Evolutionary conservation across 2,113 vertebrate genomes (phyloP).

Genomic region (Danionella cerebrum): DNA sequence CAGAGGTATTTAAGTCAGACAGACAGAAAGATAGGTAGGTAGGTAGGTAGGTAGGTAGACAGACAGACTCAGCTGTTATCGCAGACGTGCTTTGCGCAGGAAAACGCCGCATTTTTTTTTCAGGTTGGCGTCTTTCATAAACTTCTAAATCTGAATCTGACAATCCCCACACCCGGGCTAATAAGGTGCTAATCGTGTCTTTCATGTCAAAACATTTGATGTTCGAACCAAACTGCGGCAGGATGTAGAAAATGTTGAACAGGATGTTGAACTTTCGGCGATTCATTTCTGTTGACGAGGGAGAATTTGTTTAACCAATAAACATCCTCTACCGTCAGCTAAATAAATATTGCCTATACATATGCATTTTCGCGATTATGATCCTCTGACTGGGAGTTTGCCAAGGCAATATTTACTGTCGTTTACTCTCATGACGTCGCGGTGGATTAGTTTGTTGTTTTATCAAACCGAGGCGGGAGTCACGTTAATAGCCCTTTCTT

Average conservation of each 20-base stretch:
- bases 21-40: too few relatives aligned
- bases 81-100: background rate
- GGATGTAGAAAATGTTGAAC: conserved; percentile 27
- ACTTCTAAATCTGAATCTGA: conserved; percentile 22
- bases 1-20: too few relatives aligned
- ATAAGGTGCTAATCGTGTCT: conserved; percentile 57
- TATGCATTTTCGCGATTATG: background rate
- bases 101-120: background rate
- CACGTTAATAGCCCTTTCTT: conserved; percentile 57
- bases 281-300: background rate
- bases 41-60: too few relatives aligned
- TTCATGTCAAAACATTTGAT: conserved; percentile 60
- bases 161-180: conserved; percentile 38
- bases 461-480: conserved; percentile 58
- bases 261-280: conserved; percentile 45
- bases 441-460: conserved; percentile 36
- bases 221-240: conserved; percentile 42
- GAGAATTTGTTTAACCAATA: background rate
- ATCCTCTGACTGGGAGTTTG: background rate
- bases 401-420: background rate
- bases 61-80: too few relatives aligned
- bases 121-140: background rate
- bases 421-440: background rate
- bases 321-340: background rate
- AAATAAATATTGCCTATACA: background rate